These are phyloP conservation scores for Archaeoteleia sp. DNA, from an alignment of 2,888 invertebrate genomes.

Conservation along the genomic window DNA sequence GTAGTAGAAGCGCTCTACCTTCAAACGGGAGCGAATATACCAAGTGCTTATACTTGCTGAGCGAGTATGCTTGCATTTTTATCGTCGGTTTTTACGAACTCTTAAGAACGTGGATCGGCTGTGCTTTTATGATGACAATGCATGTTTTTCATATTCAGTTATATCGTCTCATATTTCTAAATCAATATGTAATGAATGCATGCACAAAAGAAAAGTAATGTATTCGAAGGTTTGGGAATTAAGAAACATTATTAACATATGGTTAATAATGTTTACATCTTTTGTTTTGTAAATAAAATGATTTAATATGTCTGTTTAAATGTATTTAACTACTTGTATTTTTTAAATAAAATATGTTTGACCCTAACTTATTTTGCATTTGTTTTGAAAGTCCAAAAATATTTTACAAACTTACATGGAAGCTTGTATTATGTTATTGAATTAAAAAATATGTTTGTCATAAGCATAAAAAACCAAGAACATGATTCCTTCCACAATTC, in stretches of 20 bases:
- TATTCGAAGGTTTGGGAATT: too few relatives aligned
- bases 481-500: not conserved
- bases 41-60: constrained; percentile 31
- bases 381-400: too few relatives aligned
- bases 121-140: constrained; percentile 36
- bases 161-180: not conserved
- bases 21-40: constrained; percentile 32
- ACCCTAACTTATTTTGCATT: too few relatives aligned
- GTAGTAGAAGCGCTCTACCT: constrained; percentile 26
- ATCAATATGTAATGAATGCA: too few relatives aligned
- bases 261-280: too few relatives aligned
- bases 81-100: constrained; percentile 42
- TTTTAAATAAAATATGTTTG: too few relatives aligned
- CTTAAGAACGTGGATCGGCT: constrained; percentile 43
- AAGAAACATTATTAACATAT: too few relatives aligned
- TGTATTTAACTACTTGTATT: too few relatives aligned
- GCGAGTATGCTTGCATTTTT: constrained; percentile 40
- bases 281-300: too few relatives aligned
- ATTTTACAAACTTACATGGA: not conserved
- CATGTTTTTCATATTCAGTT: constrained; percentile 17
- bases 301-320: too few relatives aligned
- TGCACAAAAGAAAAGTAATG: too few relatives aligned
- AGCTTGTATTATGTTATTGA: not conserved
- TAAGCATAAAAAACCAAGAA: not conserved
- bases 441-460: not conserved